Percentiles rank a stretch among this genome's conserved stretches.
Evolutionary conservation across 1,140 invertebrate genomes (phyloP).

Genomic region (Stegodyphus mimosarum): DNA sequence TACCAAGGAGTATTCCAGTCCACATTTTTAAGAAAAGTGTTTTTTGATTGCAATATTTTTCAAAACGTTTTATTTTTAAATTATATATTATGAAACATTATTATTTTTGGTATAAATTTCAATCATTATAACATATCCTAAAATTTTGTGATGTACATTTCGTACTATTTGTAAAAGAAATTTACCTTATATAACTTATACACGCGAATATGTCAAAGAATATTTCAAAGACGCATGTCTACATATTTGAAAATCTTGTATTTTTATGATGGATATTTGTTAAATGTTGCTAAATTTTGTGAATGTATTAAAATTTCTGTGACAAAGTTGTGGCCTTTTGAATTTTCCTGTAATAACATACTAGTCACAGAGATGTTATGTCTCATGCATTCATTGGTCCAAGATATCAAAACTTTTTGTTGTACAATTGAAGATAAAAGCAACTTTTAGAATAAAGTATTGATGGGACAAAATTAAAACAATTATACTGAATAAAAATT

Average conservation of each 20-base stretch:
- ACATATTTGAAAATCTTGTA: slow-evolving; percentile 33
- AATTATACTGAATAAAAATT: no score
- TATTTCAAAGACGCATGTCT: slow-evolving; percentile 11
- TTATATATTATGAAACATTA: background rate
- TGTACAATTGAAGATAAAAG: no score
- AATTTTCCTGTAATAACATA: no score
- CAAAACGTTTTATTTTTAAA: slow-evolving; percentile 20
- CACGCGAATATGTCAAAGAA: background rate
- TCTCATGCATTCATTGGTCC: no score
- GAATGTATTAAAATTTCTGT: slow-evolving; percentile 28
- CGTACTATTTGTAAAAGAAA: slow-evolving; percentile 20
- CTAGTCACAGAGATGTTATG: no score
- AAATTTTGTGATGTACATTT: slow-evolving; percentile 11
- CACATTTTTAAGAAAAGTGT: slow-evolving; percentile 28
- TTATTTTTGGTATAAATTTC: slow-evolving; percentile 35
- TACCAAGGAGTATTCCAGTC: slow-evolving; percentile 1
- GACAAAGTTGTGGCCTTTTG: no score
- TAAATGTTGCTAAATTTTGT: slow-evolving; percentile 54
- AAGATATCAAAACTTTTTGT: no score
- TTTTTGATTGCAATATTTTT: slow-evolving; percentile 55
- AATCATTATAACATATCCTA: slow-evolving; percentile 22
- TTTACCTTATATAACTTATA: background rate
- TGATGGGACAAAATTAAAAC: no score
- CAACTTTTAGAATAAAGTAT: no score
- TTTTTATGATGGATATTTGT: slow-evolving; percentile 58